Conservation (phyloP, 2,888 invertebrate genomes). For the Pandemis heparana region DNA sequence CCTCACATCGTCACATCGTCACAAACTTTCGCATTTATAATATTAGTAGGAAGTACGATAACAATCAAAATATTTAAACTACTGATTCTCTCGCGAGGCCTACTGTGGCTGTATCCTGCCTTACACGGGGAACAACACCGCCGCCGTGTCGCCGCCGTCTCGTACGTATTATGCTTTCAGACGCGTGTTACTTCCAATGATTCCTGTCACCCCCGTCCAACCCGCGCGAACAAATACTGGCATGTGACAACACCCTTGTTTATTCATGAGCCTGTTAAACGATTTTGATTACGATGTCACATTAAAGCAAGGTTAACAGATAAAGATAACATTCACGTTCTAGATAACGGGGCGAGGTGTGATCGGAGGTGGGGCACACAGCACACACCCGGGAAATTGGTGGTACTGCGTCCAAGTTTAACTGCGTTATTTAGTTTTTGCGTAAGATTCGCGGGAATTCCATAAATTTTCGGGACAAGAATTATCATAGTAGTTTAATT, state of each 20-base stretch:
- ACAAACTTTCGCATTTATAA: no score
- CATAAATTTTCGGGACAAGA: no score
- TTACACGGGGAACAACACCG: conserved; percentile 35
- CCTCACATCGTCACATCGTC: no score
- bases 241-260: conserved; percentile 37
- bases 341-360: neutral
- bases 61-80: no score
- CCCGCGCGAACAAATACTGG: conserved; percentile 35
- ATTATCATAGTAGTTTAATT: no score
- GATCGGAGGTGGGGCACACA: neutral
- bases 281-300: conserved; percentile 33
- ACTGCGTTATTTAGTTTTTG: no score
- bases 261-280: conserved; percentile 41
- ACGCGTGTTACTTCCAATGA: conserved; percentile 19
- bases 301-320: conserved; percentile 14
- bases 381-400: neutral
- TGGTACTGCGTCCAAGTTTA: no score
- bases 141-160: conserved; percentile 34
- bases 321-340: neutral
- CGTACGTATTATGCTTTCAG: conserved; percentile 18
- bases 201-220: conserved; percentile 7
- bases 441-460: no score
- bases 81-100: neutral
- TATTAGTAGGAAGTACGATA: no score
- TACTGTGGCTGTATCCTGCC: conserved; percentile 19